Evolutionary conservation across 2,797 vertebrate species (phyloP).

Genomic region (Lepus townsendii): DNA sequence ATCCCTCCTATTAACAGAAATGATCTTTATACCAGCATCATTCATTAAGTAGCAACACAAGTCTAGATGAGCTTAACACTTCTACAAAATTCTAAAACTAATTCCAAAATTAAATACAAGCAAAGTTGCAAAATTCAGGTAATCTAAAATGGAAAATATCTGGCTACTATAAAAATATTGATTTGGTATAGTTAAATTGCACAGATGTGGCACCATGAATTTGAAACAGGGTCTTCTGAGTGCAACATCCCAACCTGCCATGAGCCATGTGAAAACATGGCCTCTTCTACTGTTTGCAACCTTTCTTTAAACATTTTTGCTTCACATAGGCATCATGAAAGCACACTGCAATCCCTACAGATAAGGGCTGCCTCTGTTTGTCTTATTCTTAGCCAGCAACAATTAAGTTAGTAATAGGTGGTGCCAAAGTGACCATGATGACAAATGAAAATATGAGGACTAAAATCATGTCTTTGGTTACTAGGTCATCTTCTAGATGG

Average conservation of each 20-base stretch:
- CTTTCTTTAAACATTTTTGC: background rate
- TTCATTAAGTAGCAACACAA: background rate
- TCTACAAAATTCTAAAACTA: constrained; percentile 30
- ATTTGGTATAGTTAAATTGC: background rate
- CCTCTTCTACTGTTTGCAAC: too few relatives aligned
- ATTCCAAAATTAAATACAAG: constrained; percentile 28
- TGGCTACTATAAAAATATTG: background rate
- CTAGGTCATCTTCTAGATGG: background rate
- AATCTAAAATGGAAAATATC: background rate
- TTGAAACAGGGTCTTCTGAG: background rate
- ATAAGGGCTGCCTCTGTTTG: background rate
- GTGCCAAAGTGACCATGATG: background rate
- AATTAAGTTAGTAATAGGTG: background rate
- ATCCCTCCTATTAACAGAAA: background rate
- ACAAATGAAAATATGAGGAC: background rate
- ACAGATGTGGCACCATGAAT: too few relatives aligned
- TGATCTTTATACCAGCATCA: background rate
- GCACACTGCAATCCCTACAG: background rate
- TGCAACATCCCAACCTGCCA: background rate
- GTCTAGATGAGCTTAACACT: background rate
- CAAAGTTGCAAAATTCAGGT: background rate
- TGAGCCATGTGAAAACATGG: background rate
- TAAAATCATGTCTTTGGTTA: background rate
- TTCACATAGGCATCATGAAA: background rate
- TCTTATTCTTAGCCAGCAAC: background rate